These are phyloP conservation scores for Punctoribates punctum DNA, from an alignment of 2,888 invertebrate genomes.

Conservation along the genomic window DNA sequence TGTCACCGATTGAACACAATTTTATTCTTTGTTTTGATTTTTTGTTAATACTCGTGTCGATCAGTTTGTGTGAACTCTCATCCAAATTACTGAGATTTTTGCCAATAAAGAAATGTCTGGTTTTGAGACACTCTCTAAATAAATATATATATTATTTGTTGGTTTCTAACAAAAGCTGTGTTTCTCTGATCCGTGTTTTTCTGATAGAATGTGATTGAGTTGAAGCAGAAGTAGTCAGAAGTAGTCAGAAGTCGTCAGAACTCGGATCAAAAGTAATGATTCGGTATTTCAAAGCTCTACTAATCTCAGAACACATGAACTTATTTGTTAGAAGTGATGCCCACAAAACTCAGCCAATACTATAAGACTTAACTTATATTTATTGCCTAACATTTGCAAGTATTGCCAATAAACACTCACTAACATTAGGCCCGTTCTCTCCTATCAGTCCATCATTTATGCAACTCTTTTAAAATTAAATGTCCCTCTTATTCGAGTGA, in stretches of 20 bases:
- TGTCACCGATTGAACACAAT: neutral
- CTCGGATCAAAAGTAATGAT: conserved; percentile 6
- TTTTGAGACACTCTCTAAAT: neutral
- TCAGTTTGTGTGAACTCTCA: too few relatives aligned
- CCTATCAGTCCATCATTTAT: conserved; percentile 3
- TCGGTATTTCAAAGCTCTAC: neutral
- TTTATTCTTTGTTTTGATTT: too few relatives aligned
- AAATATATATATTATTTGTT: neutral
- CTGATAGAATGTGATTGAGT: conserved; percentile 11
- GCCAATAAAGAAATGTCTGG: too few relatives aligned
- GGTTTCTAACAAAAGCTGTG: neutral
- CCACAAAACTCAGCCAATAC: neutral
- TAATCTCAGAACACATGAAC: neutral
- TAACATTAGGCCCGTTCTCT: neutral
- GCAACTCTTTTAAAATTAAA: neutral
- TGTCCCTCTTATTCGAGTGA: neutral
- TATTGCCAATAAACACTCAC: neutral
- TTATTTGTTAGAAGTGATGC: conserved; percentile 14
- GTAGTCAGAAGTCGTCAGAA: too few relatives aligned
- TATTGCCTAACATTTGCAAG: neutral
- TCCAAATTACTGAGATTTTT: too few relatives aligned
- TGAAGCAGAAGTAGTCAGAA: conserved; percentile 6
- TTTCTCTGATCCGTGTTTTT: conserved; percentile 18
- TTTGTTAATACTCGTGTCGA: too few relatives aligned
- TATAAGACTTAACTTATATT: conserved; percentile 6